Conservation (phyloP, 2,113 vertebrate genomes). For the Xiphias gladius region DNA sequence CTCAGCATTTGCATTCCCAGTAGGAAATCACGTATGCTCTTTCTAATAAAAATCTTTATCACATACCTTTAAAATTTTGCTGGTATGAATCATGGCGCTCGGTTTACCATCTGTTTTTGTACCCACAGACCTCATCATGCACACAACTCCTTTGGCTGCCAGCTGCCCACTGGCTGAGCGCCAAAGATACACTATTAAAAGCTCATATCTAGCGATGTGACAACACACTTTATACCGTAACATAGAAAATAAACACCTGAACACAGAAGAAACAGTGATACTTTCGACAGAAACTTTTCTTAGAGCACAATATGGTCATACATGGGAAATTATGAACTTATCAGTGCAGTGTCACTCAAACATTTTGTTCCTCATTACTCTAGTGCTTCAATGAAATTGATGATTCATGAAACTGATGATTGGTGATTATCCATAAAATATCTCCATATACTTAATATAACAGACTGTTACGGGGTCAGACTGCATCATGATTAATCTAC, state of each 20-base stretch:
- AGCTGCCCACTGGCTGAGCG: slow-evolving; percentile 56
- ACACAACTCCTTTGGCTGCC: slow-evolving; percentile 34
- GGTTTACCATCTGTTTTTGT: slow-evolving; percentile 69
- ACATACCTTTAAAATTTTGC: slow-evolving; percentile 54
- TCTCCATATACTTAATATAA: slow-evolving; percentile 29
- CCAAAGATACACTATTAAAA: slow-evolving; percentile 31
- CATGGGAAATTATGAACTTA: background rate
- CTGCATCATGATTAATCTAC: slow-evolving; percentile 53
- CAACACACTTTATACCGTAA: background rate
- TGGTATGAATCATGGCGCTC: slow-evolving; percentile 37
- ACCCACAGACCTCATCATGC: slow-evolving; percentile 39
- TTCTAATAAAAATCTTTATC: slow-evolving; percentile 64
- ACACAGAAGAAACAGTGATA: background rate
- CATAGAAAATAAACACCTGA: background rate
- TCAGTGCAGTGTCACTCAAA: slow-evolving; percentile 27
- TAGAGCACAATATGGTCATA: background rate
- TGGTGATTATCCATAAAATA: slow-evolving; percentile 64
- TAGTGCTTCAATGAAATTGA: slow-evolving; percentile 42
- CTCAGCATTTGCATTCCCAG: slow-evolving; percentile 38
- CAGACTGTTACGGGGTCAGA: slow-evolving; percentile 25
- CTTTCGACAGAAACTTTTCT: background rate
- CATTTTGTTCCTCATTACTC: slow-evolving; percentile 19
- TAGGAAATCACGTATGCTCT: slow-evolving; percentile 55
- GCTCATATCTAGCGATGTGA: background rate
- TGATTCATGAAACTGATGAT: slow-evolving; percentile 64